Percentiles rank a stretch among this genome's conserved stretches.
These are phyloP conservation scores for Aporrectodea caliginosa DNA, from an alignment of 1,140 invertebrate species.

Conservation along the genomic window DNA sequence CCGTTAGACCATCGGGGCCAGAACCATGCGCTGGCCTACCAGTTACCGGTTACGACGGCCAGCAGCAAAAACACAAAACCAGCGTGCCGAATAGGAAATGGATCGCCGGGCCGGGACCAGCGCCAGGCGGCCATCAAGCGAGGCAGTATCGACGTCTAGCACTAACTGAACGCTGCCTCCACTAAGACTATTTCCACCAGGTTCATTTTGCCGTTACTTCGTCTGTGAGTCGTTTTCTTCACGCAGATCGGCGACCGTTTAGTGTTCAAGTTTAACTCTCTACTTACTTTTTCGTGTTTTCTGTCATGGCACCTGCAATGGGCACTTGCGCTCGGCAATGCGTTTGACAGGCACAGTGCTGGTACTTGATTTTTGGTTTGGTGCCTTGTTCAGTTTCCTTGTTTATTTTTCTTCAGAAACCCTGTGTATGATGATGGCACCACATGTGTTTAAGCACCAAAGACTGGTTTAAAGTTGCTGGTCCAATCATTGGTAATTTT, in stretches of 20 bases:
- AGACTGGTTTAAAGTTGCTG: neutral
- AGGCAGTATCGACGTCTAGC: neutral
- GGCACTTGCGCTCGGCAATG: too few species aligned
- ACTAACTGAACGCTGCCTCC: neutral
- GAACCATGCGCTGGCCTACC: neutral
- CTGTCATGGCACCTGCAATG: too few species aligned
- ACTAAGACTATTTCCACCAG: neutral
- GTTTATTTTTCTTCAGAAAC: neutral
- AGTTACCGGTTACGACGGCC: neutral
- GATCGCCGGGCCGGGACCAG: neutral
- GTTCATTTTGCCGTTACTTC: neutral
- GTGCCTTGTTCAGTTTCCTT: neutral
- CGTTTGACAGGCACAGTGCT: too few species aligned
- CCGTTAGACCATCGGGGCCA: neutral
- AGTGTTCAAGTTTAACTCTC: neutral
- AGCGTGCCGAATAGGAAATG: neutral
- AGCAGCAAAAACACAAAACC: slow-evolving; percentile 2
- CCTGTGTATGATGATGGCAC: neutral
- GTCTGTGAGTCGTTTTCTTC: neutral
- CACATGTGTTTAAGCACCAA: neutral
- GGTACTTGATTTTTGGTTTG: neutral
- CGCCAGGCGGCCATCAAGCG: neutral
- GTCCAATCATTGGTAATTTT: neutral
- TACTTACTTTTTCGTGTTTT: neutral
- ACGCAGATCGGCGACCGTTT: neutral